Evolutionary conservation across 1,140 invertebrate species (phyloP).

Genomic region (Solenopsis fugax): DNA sequence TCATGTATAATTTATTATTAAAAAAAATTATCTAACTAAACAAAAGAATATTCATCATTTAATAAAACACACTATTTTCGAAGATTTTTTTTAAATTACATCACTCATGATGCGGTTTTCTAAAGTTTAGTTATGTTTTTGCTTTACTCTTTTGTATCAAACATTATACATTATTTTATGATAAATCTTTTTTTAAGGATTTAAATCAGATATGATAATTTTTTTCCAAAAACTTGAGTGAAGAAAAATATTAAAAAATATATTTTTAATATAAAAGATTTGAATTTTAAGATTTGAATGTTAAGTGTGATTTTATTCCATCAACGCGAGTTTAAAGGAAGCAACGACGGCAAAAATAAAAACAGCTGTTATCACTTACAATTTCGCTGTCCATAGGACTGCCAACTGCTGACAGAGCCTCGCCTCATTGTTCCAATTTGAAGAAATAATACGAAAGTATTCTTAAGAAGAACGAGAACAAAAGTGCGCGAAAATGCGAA

Average conservation of each 20-base stretch:
- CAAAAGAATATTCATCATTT: neutral
- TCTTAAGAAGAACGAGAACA: neutral
- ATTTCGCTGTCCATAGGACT: conserved; percentile 79
- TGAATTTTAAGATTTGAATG: neutral
- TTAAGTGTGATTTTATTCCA: neutral
- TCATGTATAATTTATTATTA: neutral
- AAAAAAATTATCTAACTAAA: neutral
- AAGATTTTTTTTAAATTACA: neutral
- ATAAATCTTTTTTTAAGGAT: neutral
- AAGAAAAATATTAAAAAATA: neutral
- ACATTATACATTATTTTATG: neutral
- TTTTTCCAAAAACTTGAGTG: neutral
- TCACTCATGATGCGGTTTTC: neutral
- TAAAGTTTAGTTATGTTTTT: neutral
- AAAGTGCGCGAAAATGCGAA: neutral
- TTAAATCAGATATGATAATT: neutral
- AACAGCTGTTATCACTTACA: conserved; percentile 77
- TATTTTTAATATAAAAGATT: neutral
- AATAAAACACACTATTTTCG: neutral
- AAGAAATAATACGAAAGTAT: neutral
- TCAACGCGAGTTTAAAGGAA: neutral
- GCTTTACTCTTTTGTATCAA: neutral
- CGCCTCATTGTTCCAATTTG: conserved; percentile 76
- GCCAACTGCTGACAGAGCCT: conserved; percentile 81
- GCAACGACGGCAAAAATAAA: neutral